phyloP scores from a whole-genome alignment of 2,888 invertebrate genomes.

The Drosophila gaucha region DNA sequence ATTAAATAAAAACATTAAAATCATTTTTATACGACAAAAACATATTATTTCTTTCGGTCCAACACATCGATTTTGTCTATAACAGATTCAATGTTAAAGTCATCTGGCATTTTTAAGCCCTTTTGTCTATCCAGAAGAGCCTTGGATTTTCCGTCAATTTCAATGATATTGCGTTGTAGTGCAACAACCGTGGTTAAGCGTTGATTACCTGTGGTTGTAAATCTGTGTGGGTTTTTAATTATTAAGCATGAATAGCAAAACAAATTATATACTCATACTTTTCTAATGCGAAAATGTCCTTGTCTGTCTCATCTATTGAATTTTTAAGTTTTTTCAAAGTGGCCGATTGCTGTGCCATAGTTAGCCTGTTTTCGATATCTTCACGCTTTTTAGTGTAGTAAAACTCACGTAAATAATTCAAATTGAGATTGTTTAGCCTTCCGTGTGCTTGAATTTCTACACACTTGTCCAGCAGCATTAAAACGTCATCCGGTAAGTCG shows the following conservation, averaged over 20 bases:
- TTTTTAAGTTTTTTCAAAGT: constrained; percentile 64
- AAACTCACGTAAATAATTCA: constrained; percentile 73
- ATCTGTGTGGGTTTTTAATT: constrained; percentile 47
- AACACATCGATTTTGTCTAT: constrained; percentile 76
- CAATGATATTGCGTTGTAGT: constrained; percentile 58
- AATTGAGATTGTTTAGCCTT: constrained; percentile 69
- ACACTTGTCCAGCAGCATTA: constrained; percentile 69
- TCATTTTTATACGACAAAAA: constrained; percentile 57
- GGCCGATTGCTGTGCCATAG: constrained; percentile 49
- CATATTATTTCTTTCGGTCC: constrained; percentile 47
- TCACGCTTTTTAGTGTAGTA: constrained; percentile 73
- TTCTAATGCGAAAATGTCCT: constrained; percentile 66
- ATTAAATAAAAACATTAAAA: constrained; percentile 65
- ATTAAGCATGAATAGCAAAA: background rate
- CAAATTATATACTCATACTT: constrained; percentile 49
- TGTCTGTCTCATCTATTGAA: constrained; percentile 59
- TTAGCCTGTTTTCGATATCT: constrained; percentile 62
- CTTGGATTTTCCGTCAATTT: constrained; percentile 66
- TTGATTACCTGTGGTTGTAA: constrained; percentile 61
- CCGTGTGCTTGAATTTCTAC: constrained; percentile 70
- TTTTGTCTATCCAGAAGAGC: constrained; percentile 67
- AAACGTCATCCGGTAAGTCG: constrained; percentile 78
- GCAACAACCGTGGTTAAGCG: constrained; percentile 64
- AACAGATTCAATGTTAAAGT: constrained; percentile 77
- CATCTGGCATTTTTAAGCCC: constrained; percentile 58